Percentiles rank a stretch among this genome's conserved stretches.
Evolutionary conservation across 2,113 vertebrate genomes (phyloP).

Genomic region (Odontesthes bonariensis): DNA sequence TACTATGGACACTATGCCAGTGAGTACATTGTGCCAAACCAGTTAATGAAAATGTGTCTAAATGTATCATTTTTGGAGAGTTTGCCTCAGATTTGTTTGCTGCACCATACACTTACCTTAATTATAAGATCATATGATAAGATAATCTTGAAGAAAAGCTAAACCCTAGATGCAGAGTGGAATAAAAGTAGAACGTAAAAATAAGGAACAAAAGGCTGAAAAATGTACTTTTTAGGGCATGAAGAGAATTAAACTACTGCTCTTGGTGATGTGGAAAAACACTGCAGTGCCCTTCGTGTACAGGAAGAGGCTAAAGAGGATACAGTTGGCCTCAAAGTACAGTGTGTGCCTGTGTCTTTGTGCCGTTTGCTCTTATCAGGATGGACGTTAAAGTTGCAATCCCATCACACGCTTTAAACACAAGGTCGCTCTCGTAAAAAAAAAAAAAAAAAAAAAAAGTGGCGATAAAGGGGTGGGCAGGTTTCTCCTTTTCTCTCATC

Average conservation of each 20-base stretch:
- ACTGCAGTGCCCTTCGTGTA: conserved; percentile 77
- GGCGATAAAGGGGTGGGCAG: conserved; percentile 62
- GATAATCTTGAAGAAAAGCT: no score
- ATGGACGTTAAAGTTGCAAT: conserved; percentile 58
- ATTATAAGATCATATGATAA: no score
- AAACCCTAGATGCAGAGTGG: background rate
- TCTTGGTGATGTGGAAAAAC: conserved; percentile 56
- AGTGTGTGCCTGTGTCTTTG: conserved; percentile 49
- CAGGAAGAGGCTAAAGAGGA: conserved; percentile 66
- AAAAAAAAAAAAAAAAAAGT: conserved; percentile 59
- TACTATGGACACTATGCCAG: no score
- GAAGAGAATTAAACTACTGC: conserved; percentile 48
- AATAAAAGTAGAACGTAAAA: background rate
- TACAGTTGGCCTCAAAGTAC: conserved; percentile 62
- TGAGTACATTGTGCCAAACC: background rate
- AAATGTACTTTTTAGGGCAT: conserved; percentile 18
- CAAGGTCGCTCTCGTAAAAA: conserved; percentile 71
- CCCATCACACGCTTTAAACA: conserved; percentile 30
- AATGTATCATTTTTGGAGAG: background rate
- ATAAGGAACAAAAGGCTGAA: conserved; percentile 5
- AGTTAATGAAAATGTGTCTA: background rate
- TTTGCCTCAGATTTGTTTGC: background rate
- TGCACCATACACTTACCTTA: no score
- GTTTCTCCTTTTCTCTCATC: conserved; percentile 62
- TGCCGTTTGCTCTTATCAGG: conserved; percentile 63